Percentiles rank a stretch among this genome's conserved stretches.
Evolutionary conservation across 2,113 vertebrate species (phyloP).

Genomic region (Nothoprocta pentlandii): DNA sequence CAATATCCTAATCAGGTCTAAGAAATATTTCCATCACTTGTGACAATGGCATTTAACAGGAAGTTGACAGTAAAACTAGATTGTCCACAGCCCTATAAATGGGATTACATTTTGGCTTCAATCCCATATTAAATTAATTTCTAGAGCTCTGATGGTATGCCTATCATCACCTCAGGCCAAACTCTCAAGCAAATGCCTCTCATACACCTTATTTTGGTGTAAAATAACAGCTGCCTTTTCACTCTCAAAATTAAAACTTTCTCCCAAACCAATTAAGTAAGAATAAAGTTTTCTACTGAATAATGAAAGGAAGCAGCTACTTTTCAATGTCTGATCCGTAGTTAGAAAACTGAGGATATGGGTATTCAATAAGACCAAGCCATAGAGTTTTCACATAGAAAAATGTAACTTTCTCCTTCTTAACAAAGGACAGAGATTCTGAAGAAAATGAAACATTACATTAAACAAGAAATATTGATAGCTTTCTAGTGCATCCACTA

Average conservation of each 20-base stretch:
- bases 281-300: background rate
- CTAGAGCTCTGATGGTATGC: background rate
- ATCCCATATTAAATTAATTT: constrained; percentile 21
- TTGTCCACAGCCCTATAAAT: background rate
- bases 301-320: background rate
- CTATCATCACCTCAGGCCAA: background rate
- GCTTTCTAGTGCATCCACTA: background rate
- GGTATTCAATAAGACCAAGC: background rate
- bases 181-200: background rate
- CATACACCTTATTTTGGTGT: background rate
- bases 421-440: background rate
- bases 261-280: background rate
- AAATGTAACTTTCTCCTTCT: background rate
- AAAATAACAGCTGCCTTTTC: background rate
- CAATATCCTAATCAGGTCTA: background rate
- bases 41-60: background rate
- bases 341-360: background rate
- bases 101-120: background rate
- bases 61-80: background rate
- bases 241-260: constrained; percentile 7
- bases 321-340: background rate
- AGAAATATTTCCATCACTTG: background rate
- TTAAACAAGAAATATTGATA: background rate
- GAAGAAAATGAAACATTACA: background rate
- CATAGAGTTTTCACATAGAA: background rate